Base-by-base conservation (phyloP, 1,140 invertebrate genomes). In the Hyphantria cunea region DNA sequence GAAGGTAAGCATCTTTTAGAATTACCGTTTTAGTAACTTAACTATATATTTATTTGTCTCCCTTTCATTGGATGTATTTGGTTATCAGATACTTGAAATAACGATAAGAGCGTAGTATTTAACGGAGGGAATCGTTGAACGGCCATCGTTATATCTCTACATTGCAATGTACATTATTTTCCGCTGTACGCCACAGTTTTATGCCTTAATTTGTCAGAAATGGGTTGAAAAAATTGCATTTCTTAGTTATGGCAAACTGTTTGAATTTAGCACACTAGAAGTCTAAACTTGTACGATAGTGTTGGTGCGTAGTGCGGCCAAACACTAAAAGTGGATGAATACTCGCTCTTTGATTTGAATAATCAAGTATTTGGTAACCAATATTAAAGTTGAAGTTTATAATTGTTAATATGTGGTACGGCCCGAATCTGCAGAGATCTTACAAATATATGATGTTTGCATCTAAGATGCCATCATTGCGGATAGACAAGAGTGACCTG, bases 401-500 rank as follows among this genome's bases (percentile, higher is more conserved):
- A 44, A 60, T 34, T 68, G 61, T 73, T 42, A 84, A 12, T 56
- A 90, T 89, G 84, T 91, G 86, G 88, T 91, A 79, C 70, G 90
- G 87, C 60, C 81, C 82, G 47, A 90, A 90, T 78, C 65, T 91
- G 33, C 86, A 92, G 73, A 84, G 91, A 51, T 91, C 90, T 59
- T 92, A 92, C 64, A 92, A 91, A 61, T 91, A 91, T 74, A 90
- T 91, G 74, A 95, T 95, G 94, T 94, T 94, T 84, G 92, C 94
- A 0, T 94, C 92, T 67, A 95, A 95, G 84, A 94, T 93, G 80
- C 94, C 95, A 0, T 94, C 93, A 6, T 91, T 96, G 64, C 93
- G 96, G 59, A 95, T 98, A 45, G 95, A 95, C 66, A 94, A 96
- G 72, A 93, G 95, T 54, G 97, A 98, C 89, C 91, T 99, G 64